Evolutionary conservation across 1,140 invertebrate species (phyloP).

Genomic region (Hylyphantes graminicola): DNA sequence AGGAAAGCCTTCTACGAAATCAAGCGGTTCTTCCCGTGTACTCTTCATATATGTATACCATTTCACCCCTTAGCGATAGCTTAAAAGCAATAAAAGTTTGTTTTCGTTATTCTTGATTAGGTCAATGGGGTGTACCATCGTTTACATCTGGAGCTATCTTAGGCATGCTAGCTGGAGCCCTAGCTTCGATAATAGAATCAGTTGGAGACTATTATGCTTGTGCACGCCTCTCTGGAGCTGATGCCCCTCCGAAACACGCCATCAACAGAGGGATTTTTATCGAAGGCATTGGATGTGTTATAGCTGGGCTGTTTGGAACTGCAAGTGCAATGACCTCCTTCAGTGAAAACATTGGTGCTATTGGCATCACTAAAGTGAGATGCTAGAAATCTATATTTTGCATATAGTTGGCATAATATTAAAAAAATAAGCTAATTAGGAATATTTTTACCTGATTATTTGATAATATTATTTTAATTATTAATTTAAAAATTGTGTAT

Average conservation of each 20-base stretch:
- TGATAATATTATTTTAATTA: not conserved
- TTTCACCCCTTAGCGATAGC: not conserved
- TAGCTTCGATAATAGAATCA: conserved; percentile 87
- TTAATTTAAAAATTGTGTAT: not conserved
- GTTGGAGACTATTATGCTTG: conserved; percentile 91
- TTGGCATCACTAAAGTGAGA: conserved; percentile 75
- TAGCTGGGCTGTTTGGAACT: conserved; percentile 85
- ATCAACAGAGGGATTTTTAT: conserved; percentile 87
- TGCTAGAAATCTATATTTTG: too few relatives aligned
- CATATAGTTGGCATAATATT: not conserved
- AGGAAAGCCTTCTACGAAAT: too few relatives aligned
- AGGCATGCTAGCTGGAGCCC: conserved; percentile 84
- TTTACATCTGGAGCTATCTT: conserved; percentile 79
- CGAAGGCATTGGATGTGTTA: conserved; percentile 83
- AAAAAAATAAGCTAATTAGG: not conserved
- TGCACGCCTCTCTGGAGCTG: conserved; percentile 82
- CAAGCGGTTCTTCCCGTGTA: too few relatives aligned
- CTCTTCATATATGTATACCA: not conserved
- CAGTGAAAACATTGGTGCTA: conserved; percentile 87
- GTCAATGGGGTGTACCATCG: conserved; percentile 87
- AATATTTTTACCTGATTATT: not conserved
- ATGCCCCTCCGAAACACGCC: conserved; percentile 84
- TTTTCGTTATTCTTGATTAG: conserved; percentile 68
- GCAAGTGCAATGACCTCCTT: conserved; percentile 89
- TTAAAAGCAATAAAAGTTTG: not conserved